Evolutionary conservation across 2,797 vertebrate genomes (phyloP).

Genomic region (Argya squamiceps): DNA sequence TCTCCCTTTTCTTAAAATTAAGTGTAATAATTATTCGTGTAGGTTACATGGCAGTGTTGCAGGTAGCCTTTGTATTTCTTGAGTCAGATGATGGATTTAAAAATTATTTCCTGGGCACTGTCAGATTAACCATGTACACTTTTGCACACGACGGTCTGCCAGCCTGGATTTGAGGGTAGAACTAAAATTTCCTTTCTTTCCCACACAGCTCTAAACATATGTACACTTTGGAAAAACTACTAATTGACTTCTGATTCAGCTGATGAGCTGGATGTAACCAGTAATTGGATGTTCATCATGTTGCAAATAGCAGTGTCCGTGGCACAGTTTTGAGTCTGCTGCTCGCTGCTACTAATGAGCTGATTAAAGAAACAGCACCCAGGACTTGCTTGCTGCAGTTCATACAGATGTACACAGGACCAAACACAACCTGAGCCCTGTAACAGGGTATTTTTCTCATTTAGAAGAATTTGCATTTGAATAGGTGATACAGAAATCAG

Average conservation of each 20-base stretch:
- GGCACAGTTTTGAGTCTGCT: neutral
- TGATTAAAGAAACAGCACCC: neutral
- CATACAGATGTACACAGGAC: neutral
- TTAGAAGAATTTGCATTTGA: neutral
- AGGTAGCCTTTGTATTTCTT: neutral
- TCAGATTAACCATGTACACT: neutral
- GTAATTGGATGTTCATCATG: neutral
- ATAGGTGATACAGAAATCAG: neutral
- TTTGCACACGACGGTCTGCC: neutral
- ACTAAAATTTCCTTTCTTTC: neutral
- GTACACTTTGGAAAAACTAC: neutral
- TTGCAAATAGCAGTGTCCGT: neutral
- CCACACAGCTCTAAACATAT: neutral
- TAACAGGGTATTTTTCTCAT: neutral
- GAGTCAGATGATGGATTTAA: neutral
- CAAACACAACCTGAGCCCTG: neutral
- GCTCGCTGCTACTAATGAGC: neutral
- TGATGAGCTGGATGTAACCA: neutral
- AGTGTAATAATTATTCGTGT: neutral
- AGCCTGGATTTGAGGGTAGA: neutral
- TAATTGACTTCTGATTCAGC: neutral
- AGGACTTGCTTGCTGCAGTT: neutral
- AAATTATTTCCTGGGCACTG: neutral
- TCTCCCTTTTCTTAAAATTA: neutral
- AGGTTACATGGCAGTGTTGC: neutral